Base-by-base conservation (phyloP, 2,113 vertebrate species). In the Cynoglossus semilaevis region DNA sequence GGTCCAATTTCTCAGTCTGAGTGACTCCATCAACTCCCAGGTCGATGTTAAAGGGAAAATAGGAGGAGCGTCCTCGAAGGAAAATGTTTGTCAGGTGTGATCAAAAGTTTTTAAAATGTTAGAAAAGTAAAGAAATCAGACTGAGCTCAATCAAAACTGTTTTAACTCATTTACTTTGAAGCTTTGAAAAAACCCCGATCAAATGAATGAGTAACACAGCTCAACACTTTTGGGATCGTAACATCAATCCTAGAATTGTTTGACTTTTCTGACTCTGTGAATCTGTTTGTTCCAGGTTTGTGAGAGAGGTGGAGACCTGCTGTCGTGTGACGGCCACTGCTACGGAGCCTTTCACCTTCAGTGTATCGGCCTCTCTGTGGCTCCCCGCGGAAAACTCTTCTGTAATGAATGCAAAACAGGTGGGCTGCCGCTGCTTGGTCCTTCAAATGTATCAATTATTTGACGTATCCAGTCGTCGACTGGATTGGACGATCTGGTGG, bases 1-100 rank as follows among this genome's bases (percentile, higher is more conserved):
- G 90, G 85, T 60, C 53, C 66, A 73, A 29, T 63, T 60, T 42
- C 45, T 53, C 37, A 16, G 67, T 61, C 48, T 74, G 57, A 81
- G 68, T 41, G 83, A 88, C 49, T 70, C 62, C 61, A 87, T 90
- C 7, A 87, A 89, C 12, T 82, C 88, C 37, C 93, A 91, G 44
- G 82, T 89, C 0, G 94, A 97, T 50, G 83, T 74, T 88, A 92
- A 88, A 93, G 88, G 82, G 49, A 94, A 93, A 74, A 93, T 93
- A 41, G 94, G 96, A 74, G 91, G 93, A 67, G 88, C 94, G 8
- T 91, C 93, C 10, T 88, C 96, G 67, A 99, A 97, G 88, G 97
- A 99, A 88, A 99, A 95, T 3, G 96, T 99, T 60, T 99, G 97
- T 84, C 97, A 99, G 96, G 97, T 98, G 67, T 79, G 59, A n/a